Evolutionary conservation across 2,113 vertebrate species (phyloP).

Genomic region (Sinocyclocheilus grahami): DNA sequence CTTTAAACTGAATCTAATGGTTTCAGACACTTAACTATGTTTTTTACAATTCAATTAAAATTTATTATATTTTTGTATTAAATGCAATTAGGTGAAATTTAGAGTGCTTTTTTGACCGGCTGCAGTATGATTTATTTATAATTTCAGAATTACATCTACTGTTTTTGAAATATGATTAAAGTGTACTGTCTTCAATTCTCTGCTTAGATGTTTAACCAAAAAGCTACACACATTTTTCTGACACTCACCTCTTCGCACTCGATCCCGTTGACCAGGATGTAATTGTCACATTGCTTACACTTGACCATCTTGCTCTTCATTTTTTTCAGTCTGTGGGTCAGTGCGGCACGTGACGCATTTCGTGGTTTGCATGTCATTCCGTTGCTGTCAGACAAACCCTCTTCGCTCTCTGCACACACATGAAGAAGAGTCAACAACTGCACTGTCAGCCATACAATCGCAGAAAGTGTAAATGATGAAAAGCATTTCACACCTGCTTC

Average conservation of each 20-base stretch:
- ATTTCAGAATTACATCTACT: not conserved
- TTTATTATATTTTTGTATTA: not conserved
- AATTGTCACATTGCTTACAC: constrained; percentile 91
- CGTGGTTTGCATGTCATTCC: constrained; percentile 68
- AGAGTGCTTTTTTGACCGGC: too few species aligned
- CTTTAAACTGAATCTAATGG: too few species aligned
- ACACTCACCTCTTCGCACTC: constrained; percentile 90
- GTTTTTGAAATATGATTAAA: not conserved
- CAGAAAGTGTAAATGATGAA: not conserved
- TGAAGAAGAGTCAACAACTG: not conserved
- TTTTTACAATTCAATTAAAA: too few species aligned
- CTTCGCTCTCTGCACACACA: constrained; percentile 71
- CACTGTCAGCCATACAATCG: not conserved
- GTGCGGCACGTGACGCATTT: constrained; percentile 77
- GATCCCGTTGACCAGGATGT: constrained; percentile 84
- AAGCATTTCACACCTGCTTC: constrained; percentile 70
- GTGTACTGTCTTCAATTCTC: not conserved
- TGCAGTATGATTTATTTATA: not conserved
- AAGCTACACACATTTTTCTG: not conserved
- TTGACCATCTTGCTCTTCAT: constrained; percentile 85
- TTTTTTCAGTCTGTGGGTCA: constrained; percentile 84
- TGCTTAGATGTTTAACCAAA: not conserved
- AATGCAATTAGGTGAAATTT: too few species aligned
- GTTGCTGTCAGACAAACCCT: constrained; percentile 70
- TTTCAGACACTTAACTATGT: too few species aligned